Evolutionary conservation across 1,140 invertebrate genomes (phyloP), one percentile per base, ranked within the genome.

Genomic region (Hycleus cichorii): DNA sequence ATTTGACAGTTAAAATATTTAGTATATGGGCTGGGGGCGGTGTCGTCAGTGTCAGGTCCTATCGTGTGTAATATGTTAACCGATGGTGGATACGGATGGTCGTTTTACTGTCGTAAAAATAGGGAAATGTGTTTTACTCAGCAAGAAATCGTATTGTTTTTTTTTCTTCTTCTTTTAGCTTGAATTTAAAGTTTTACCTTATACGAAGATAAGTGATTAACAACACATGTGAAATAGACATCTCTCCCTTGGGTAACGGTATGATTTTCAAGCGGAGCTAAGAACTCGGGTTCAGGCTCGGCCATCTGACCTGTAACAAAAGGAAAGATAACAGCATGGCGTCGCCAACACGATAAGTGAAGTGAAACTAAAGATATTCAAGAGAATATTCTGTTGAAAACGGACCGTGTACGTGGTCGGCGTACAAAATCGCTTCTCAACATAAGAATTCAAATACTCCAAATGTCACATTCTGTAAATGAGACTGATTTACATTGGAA

Each of bases 241-340:
- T 93, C 91, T 44, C 90, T 79, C 39, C 91, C 91, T 74, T 92
- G 87, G 42, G 90, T 85, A 27, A 93, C 88, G 6, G 90, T 93
- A 54, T 90, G 80, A 73, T 95, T 95, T 68, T 90, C 88, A 64
- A 95, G 72, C n/a, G 87, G 84, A 5, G 84, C 83, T 63, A 92
- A 79, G 75, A 94, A 94, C 71, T 89, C 84, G 12, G 91, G 90
- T 64, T 84, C 80, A 38, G 76, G 75, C 49, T 70, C 63, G 47
- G 66, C 58, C 57, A 73, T 63, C 69, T 78, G 76, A 67, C 71
- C 71, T 74, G 66, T 60, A 73, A 73, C 64, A 69, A 65, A 71
- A 63, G 56, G 63, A 64, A 61, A 69, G 65, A 67, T 66, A 64
- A 65, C 62, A 63, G 65, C 60, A 64, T 64, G 66, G 62, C 58